phyloP scores from a whole-genome alignment of 1,140 invertebrate species.

The Drosophila teissieri region DNA sequence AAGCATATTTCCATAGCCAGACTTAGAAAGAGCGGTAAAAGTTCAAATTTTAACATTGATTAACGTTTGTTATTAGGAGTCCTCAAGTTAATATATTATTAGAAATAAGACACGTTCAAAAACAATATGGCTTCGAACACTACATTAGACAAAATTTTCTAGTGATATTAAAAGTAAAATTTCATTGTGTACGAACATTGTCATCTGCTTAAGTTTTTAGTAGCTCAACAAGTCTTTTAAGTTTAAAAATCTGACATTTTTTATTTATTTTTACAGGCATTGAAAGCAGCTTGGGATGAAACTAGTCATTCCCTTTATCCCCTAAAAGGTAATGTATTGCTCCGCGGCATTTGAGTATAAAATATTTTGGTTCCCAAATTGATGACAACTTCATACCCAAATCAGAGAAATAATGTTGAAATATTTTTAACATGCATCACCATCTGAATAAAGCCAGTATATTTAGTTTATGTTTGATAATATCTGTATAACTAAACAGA shows the following conservation, averaged over 20 bases:
- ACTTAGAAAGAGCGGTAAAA: no score
- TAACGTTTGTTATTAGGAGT: no score
- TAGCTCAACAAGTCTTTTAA: not conserved
- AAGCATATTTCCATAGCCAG: no score
- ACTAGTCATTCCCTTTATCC: not conserved
- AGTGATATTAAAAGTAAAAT: no score
- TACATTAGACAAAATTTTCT: no score
- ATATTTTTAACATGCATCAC: slow-evolving; percentile 71
- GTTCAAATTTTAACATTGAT: no score
- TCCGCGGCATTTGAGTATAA: not conserved
- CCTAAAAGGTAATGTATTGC: slow-evolving; percentile 14
- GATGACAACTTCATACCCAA: slow-evolving; percentile 56
- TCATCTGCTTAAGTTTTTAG: slow-evolving; percentile 21
- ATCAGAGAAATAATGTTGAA: slow-evolving; percentile 63
- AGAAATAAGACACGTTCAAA: no score
- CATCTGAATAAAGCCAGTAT: slow-evolving; percentile 38
- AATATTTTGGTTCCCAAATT: not conserved
- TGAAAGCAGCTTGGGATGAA: not conserved
- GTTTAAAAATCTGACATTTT: not conserved
- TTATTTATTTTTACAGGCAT: slow-evolving; percentile 3
- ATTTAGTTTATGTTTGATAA: not conserved
- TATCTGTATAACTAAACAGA: not conserved
- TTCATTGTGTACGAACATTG: slow-evolving; percentile 13
- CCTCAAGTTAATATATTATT: no score
- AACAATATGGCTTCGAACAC: no score